Conservation (phyloP, 2,797 vertebrate species). For the Synanceia verrucosa region DNA sequence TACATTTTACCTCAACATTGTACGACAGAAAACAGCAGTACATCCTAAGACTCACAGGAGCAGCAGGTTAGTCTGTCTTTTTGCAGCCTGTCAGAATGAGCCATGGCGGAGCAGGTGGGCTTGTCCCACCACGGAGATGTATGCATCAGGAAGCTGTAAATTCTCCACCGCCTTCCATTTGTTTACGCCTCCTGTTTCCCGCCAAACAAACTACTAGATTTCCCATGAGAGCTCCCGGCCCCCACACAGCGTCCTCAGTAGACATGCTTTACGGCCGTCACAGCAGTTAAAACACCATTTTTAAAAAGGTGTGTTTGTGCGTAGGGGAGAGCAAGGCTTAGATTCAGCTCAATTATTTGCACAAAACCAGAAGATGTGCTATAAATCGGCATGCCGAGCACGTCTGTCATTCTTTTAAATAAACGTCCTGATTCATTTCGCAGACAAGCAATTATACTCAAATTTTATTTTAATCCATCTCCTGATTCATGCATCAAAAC, state of each 20-base stretch:
- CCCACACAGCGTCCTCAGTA: slow-evolving; percentile 45
- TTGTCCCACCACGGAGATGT: slow-evolving; percentile 73
- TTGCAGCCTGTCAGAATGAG: slow-evolving; percentile 71
- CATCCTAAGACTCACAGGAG: slow-evolving; percentile 25
- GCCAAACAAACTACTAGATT: slow-evolving; percentile 83
- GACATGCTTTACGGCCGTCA: slow-evolving; percentile 68
- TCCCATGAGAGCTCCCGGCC: slow-evolving; percentile 72
- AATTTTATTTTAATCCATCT: slow-evolving; percentile 66
- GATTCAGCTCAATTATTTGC: slow-evolving; percentile 60
- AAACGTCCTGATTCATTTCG: slow-evolving; percentile 60
- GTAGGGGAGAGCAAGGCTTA: slow-evolving; percentile 14
- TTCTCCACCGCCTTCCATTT: slow-evolving; percentile 71
- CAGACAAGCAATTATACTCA: slow-evolving; percentile 54
- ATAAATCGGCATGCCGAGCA: slow-evolving; percentile 64
- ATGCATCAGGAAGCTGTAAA: slow-evolving; percentile 77
- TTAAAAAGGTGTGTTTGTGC: slow-evolving; percentile 52
- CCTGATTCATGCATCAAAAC: slow-evolving; percentile 48
- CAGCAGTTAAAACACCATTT: slow-evolving; percentile 72
- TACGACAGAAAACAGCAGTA: slow-evolving; percentile 36
- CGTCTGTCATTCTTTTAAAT: slow-evolving; percentile 52
- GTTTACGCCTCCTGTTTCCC: slow-evolving; percentile 80
- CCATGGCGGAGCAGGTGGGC: slow-evolving; percentile 70
- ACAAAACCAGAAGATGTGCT: slow-evolving; percentile 42
- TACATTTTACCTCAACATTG: slow-evolving; percentile 47
- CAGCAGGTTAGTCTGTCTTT: slow-evolving; percentile 54